Conservation (phyloP, 2,888 invertebrate species). For the Pinctada fucata region DNA sequence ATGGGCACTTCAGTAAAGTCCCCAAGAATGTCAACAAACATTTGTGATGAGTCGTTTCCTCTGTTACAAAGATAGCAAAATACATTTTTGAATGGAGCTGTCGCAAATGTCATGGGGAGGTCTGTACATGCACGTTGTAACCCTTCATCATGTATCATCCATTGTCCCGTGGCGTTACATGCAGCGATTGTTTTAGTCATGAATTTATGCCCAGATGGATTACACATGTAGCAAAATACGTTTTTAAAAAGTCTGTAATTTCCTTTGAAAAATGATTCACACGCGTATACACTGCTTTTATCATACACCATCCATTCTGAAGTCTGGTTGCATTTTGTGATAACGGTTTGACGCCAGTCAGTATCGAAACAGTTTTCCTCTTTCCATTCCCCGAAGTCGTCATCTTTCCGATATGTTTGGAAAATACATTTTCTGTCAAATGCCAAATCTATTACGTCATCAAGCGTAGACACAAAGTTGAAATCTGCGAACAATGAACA, state of each 20-base stretch:
- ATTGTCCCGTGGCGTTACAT: too few species aligned
- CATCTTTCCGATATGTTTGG: background rate
- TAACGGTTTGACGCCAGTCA: too few species aligned
- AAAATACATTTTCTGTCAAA: background rate
- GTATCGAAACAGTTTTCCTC: background rate
- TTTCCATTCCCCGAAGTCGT: background rate
- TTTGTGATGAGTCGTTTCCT: too few species aligned
- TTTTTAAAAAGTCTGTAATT: background rate
- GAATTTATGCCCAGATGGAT: background rate
- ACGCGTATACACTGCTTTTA: background rate
- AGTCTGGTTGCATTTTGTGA: background rate
- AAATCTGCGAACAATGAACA: slow-evolving; percentile 12
- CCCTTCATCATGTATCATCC: too few species aligned
- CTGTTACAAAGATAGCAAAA: too few species aligned
- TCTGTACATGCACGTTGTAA: too few species aligned
- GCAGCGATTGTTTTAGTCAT: too few species aligned
- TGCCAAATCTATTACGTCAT: slow-evolving; percentile 2
- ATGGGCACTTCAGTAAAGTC: too few species aligned
- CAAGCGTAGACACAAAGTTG: slow-evolving; percentile 10
- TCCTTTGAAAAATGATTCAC: background rate
- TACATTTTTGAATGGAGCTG: too few species aligned
- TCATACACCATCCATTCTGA: background rate
- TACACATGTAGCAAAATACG: background rate
- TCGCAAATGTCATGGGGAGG: too few species aligned
- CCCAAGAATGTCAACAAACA: too few species aligned